Evolutionary conservation across 2,888 invertebrate species (phyloP), one percentile per base, ranked within the genome.

Genomic region (Hypselothyrea guttata): DNA sequence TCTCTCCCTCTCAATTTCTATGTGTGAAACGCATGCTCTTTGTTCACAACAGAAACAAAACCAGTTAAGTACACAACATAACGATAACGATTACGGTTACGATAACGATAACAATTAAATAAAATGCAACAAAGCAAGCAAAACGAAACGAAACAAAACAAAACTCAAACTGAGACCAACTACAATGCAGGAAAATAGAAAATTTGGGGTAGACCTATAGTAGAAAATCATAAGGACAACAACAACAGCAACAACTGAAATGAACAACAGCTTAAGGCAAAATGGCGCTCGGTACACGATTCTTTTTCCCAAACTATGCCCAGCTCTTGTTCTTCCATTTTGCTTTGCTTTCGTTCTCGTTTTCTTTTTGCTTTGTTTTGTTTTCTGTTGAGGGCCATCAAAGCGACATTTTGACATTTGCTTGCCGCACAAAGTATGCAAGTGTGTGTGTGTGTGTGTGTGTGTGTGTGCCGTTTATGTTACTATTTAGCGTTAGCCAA

Each of bases 371-470:
- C 49, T 31, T 66, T 66, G 48, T 33, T 58, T 38, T 38, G 4
- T 38, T 16, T 38, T 38, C 63, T 68, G 74, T 54, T 49, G 42
- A 69, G 69, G 46, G 49, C 62, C 74, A 69, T 73, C 69, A 73
- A 68, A 53, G 56, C 13, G 69, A 73, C 74, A 73, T 69, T 68
- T 69, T 73, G 57, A 68, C 67, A 68, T 67, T 71, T 65, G 58
- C 67, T 65, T 71, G 57, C 71, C 68, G 42, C 68, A 71, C 31
- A 48, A 37, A 15, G 35, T 28, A 35, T 31, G 44, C 22, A 33
- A 45, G 13, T 22, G 16, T 42, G 34, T 31, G 33, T 31, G 31
- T 18, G 18, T 27, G 40, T 22, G 38, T 31, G 53, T 45, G 35
- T 38, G 45, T 48, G 55, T 44, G 37, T 53, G 47, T 38, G 51